Base-by-base conservation (phyloP, 2,888 invertebrate genomes). In the Dastarcus helophoroides region DNA sequence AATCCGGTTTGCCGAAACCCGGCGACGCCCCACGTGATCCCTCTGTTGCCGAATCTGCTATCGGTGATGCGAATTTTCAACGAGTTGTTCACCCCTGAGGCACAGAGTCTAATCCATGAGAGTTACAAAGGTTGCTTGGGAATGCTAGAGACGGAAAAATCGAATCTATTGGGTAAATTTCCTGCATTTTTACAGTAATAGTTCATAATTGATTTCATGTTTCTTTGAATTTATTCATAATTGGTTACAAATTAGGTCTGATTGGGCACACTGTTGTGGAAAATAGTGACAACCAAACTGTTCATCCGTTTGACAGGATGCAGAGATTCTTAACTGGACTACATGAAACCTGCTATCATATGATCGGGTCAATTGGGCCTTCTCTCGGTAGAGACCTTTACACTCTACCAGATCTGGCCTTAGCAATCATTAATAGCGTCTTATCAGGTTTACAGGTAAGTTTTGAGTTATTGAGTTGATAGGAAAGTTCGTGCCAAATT, bases 371-470 rank as follows among this genome's bases (percentile, higher is more conserved):
- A 17, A 75, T 83, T 23, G 83, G 84, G 1, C 69, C 73, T 9
- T 76, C 81, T 4, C 67, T 93, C n/a, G 86, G 88, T 0, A 73
- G 84, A 45, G 88, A 90, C 64, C 73, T 93, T 48, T 93, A 86
- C 63, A 74, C 74, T 38, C 67, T 80, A 38, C 71, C 81, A 4
- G 79, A 79, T 27, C 70, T 93, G 29, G 76, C 83, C 19, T 69
- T 73, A 38, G 81, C 79, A 30, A 66, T 93, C 28, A 66, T 77
- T 2, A 74, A 73, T 41, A 79, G 84, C 32, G 71, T 82, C 36
- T 70, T 86, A 44, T 68, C 71, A 29, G 74, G 76, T 44, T 66
- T 83, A 50, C 72, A 75, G 51, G 67, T 71, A 49, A 56, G 52
- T 47, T 27, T 10, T 6, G 5, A 30, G 13, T 15, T 14, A 23